phyloP scores from a whole-genome alignment of 1,140 invertebrate genomes.

The Papilio polyxenes region DNA sequence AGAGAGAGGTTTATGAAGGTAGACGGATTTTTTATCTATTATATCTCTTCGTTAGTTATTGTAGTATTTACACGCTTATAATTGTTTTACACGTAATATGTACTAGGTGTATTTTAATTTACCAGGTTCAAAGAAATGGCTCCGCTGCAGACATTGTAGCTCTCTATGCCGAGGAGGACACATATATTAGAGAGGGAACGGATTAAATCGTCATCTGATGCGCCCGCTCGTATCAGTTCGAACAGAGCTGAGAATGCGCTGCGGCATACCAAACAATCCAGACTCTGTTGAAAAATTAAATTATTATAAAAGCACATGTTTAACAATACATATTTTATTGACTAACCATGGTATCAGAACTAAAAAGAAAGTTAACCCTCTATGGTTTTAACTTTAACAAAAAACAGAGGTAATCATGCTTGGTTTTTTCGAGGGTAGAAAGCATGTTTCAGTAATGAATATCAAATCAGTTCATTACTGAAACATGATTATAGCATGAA shows the following conservation, averaged over 20 bases:
- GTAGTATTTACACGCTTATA: too few relatives aligned
- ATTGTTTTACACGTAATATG: background rate
- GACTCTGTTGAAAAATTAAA: constrained; percentile 56
- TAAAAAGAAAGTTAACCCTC: too few relatives aligned
- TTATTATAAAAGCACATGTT: background rate
- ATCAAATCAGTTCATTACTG: background rate
- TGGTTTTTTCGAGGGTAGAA: too few relatives aligned
- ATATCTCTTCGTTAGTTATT: too few relatives aligned
- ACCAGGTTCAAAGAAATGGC: constrained; percentile 81
- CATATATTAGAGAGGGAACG: constrained; percentile 78
- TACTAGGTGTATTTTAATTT: constrained; percentile 51
- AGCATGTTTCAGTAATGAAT: background rate
- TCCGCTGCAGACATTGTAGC: constrained; percentile 81
- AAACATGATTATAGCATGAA: background rate
- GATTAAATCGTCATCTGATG: constrained; percentile 64
- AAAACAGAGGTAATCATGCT: too few relatives aligned
- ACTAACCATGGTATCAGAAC: too few relatives aligned
- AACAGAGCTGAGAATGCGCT: constrained; percentile 73
- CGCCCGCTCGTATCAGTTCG: constrained; percentile 64
- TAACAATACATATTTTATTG: too few relatives aligned
- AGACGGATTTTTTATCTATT: too few relatives aligned
- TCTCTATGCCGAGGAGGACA: constrained; percentile 79
- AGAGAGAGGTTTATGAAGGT: too few relatives aligned
- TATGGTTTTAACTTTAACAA: too few relatives aligned
- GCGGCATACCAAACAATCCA: constrained; percentile 81